Percentiles rank a stretch among this genome's conserved stretches.
Conservation (phyloP, 30 jellyfish, hydroid and myxozoan species). For the Turritopsis rubra region DNA sequence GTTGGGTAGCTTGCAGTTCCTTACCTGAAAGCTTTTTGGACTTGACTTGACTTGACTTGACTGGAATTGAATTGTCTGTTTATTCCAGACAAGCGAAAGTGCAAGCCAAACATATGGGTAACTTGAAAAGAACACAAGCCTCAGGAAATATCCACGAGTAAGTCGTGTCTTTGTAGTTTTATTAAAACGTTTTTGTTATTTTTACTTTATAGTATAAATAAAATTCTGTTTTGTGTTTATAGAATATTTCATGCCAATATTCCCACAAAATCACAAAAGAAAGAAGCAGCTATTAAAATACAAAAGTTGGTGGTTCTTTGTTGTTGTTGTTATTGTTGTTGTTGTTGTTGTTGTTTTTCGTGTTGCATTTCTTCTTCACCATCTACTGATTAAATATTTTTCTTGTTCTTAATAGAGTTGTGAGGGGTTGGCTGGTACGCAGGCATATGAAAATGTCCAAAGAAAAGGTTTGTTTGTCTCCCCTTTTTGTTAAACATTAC, state of each 20-base stretch:
- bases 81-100: slow-evolving; percentile 30
- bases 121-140: slow-evolving; percentile 34
- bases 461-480: slow-evolving; percentile 5
- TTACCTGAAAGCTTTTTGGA: neutral
- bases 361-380: neutral
- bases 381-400: too few species aligned
- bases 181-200: neutral
- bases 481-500: neutral
- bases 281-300: slow-evolving; percentile 64
- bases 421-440: slow-evolving; percentile 10
- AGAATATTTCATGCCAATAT: slow-evolving; percentile 69
- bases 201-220: neutral
- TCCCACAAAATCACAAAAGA: slow-evolving; percentile 66
- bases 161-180: neutral
- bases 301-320: slow-evolving; percentile 35
- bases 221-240: neutral
- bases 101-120: slow-evolving; percentile 46
- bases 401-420: neutral
- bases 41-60: too few species aligned
- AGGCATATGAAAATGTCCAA: neutral
- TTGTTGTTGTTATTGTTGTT: too few species aligned
- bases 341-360: too few species aligned
- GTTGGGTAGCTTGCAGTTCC: too few species aligned
- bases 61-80: neutral
- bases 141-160: slow-evolving; percentile 51